Base-by-base conservation (phyloP, 2,888 invertebrate species). In the Lysandra bellargus region DNA sequence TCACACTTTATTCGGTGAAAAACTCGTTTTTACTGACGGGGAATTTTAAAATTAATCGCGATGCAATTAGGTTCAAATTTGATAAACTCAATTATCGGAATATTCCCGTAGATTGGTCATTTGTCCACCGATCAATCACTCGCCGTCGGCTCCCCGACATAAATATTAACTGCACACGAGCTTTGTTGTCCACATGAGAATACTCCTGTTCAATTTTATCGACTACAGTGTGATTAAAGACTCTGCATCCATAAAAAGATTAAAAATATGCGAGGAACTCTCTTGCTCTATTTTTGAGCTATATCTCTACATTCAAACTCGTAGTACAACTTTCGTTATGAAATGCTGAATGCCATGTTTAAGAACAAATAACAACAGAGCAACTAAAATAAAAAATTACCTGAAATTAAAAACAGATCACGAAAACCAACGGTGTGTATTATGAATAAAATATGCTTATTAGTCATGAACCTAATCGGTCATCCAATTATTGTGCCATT, bases 101-200 rank as follows among this genome's bases (percentile, higher is more conserved):
- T 74, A 60, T 79, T 74, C 80, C 74, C 80, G 81, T 82, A 82
- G 82, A 83, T 84, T 86, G 85, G 86, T 86, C 84, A 86, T 88
- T 88, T 85, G 86, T 85, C 85, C 84, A 84, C 84, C 85, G 87
- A 89, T 90, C 89, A 88, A 89, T 89, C 88, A 86, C 81, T 80
- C 82, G 80, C 83, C 83, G 83, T 78, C 84, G 83, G 83, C 79
- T 80, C 79, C 74, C 80, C 79, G 75, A 80, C 80, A 81, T 81
- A 81, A 79, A 82, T 81, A 76, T 80, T 80, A 37, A 80, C 78
- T 78, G 78, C 57, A 72, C 76, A 79, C 79, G 73, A 80, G 74
- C 80, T 80, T 72, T 78, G 79, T 80, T 69, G 69, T 69, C 69
- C 69, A 37, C 69, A 69, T 69, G 69, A 69, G 69, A 69, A 69